Conservation (phyloP, 2,113 vertebrate species). For the Butorides virescens region DNA sequence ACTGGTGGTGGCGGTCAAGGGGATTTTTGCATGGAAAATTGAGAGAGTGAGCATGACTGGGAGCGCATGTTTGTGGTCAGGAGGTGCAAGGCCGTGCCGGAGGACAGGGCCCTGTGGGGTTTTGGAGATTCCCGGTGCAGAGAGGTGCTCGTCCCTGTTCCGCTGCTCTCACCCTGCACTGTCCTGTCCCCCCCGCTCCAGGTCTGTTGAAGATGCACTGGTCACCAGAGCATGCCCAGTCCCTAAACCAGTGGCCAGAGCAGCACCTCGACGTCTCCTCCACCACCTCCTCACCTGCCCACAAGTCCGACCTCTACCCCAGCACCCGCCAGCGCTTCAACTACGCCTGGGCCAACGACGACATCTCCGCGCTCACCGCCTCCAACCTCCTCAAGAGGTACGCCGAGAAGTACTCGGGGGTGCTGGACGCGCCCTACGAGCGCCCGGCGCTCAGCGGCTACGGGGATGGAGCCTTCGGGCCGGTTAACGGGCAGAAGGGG, state of each 20-base stretch:
- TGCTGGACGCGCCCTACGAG: slow-evolving; percentile 90
- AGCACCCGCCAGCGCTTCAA: slow-evolving; percentile 84
- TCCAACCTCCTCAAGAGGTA: slow-evolving; percentile 97
- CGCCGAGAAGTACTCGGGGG: slow-evolving; percentile 94
- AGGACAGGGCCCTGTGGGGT: accelerated
- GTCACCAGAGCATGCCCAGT: slow-evolving; percentile 99
- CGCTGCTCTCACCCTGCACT: accelerated
- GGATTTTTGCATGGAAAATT: accelerated
- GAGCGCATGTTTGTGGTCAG: accelerated
- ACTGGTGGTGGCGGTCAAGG: accelerated
- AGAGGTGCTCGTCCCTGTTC: accelerated
- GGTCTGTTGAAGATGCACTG: slow-evolving; percentile 97
- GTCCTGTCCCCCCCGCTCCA: neutral
- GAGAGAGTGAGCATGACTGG: accelerated
- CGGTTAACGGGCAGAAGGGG: slow-evolving; percentile 84
- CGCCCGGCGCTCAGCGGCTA: slow-evolving; percentile 78
- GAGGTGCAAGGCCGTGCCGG: accelerated
- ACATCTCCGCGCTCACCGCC: slow-evolving; percentile 94
- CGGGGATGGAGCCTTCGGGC: slow-evolving; percentile 82
- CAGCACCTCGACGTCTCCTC: slow-evolving; percentile 98
- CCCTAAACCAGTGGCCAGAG: slow-evolving; percentile 98
- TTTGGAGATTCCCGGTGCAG: accelerated
- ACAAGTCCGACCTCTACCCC: slow-evolving; percentile 89
- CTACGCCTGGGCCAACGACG: slow-evolving; percentile 97
- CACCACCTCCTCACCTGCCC: slow-evolving; percentile 93